Percentiles rank a stretch among this genome's conserved stretches.
Conservation (phyloP, 2,888 invertebrate species). For the Tipula unca region DNA sequence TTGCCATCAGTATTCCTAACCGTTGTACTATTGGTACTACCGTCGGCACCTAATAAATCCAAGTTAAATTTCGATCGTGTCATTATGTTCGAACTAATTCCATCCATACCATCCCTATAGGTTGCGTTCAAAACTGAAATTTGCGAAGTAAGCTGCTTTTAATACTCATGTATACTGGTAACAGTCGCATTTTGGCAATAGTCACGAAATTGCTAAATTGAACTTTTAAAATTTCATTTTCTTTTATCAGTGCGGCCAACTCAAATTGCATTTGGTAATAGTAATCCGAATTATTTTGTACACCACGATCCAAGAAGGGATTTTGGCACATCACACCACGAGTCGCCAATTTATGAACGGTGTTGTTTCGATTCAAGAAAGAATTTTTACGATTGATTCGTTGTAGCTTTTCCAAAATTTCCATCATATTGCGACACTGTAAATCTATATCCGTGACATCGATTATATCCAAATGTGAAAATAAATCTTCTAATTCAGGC, state of each 20-base stretch:
- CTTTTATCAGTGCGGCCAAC: neutral
- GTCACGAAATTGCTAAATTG: neutral
- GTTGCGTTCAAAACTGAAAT: neutral
- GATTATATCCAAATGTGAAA: neutral
- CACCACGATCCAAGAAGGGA: neutral
- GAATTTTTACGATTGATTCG: neutral
- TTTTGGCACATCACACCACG: neutral
- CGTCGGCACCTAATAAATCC: neutral
- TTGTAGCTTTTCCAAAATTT: neutral
- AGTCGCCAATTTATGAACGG: neutral
- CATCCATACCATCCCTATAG: neutral
- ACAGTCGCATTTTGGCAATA: neutral
- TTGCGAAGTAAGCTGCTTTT: neutral
- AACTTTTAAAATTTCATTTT: neutral
- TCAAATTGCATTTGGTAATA: neutral
- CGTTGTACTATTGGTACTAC: neutral
- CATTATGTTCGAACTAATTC: too few relatives aligned
- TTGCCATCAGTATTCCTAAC: neutral
- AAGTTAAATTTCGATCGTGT: neutral
- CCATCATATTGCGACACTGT: neutral
- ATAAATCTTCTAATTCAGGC: neutral
- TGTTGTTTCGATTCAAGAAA: too few relatives aligned
- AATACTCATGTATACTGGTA: neutral
- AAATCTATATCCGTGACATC: neutral
- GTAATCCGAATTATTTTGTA: neutral